A percentile compares a stretch with the other conserved stretches of the same genome.
Evolutionary conservation across 2,113 vertebrate species (phyloP).

Genomic region (Heteronetta atricapilla): DNA sequence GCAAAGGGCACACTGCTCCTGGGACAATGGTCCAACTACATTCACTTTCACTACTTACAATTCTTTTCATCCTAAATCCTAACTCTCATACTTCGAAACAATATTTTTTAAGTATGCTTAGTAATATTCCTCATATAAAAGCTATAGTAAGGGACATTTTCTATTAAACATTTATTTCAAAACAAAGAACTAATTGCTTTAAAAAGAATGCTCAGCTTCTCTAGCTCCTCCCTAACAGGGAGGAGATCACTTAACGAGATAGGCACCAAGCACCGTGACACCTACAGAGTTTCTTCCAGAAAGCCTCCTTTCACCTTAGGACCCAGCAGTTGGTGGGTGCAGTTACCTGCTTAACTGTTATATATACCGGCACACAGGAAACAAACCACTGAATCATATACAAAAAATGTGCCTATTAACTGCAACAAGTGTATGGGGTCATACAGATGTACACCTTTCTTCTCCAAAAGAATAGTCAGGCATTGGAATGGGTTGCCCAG

Average conservation of each 20-base stretch:
- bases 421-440: not conserved
- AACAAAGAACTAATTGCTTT: not conserved
- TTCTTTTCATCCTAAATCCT: not conserved
- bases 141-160: not conserved
- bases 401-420: not conserved
- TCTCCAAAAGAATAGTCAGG: too few species aligned
- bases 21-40: not conserved
- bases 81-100: not conserved
- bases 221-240: not conserved
- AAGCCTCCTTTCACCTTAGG: not conserved
- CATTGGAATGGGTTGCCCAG: too few species aligned
- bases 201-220: not conserved
- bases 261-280: not conserved
- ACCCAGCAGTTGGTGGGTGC: not conserved
- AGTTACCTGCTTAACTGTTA: not conserved
- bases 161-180: not conserved
- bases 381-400: not conserved
- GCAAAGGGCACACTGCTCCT: not conserved
- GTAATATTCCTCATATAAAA: not conserved
- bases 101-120: not conserved
- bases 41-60: not conserved
- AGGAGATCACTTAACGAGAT: rapidly evolving
- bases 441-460: not conserved
- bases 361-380: not conserved
- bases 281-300: not conserved